Evolutionary conservation across 1,140 invertebrate genomes (phyloP).

Genomic region (Ylistrum balloti): DNA sequence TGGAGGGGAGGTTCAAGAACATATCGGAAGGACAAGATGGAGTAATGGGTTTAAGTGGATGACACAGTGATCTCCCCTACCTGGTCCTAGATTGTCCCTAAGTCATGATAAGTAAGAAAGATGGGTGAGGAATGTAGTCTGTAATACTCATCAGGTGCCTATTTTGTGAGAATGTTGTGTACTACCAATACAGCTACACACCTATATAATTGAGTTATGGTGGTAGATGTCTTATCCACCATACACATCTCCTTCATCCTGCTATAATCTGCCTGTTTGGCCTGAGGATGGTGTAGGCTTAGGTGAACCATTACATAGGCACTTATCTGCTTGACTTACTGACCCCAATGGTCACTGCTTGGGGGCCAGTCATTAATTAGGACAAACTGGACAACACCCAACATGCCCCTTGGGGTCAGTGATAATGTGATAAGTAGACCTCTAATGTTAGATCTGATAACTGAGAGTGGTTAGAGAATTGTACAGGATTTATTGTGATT

Average conservation of each 20-base stretch:
- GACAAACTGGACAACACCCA: constrained; percentile 18
- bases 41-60: too few relatives aligned
- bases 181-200: not conserved
- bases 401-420: not conserved
- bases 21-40: too few relatives aligned
- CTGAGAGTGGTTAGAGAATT: too few relatives aligned
- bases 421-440: not conserved
- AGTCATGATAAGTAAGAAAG: too few relatives aligned
- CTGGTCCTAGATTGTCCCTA: too few relatives aligned
- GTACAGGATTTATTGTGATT: too few relatives aligned
- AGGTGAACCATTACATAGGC: not conserved
- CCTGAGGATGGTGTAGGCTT: not conserved
- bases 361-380: not conserved
- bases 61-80: too few relatives aligned
- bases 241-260: not conserved
- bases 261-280: not conserved
- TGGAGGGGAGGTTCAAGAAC: too few relatives aligned
- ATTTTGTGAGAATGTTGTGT: too few relatives aligned
- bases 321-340: not conserved
- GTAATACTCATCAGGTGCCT: too few relatives aligned
- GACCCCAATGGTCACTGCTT: not conserved
- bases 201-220: constrained; percentile 24
- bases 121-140: too few relatives aligned
- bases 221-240: not conserved
- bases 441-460: too few relatives aligned